phyloP scores from a whole-genome alignment of 2,888 invertebrate genomes.

The Catocala nupta region DNA sequence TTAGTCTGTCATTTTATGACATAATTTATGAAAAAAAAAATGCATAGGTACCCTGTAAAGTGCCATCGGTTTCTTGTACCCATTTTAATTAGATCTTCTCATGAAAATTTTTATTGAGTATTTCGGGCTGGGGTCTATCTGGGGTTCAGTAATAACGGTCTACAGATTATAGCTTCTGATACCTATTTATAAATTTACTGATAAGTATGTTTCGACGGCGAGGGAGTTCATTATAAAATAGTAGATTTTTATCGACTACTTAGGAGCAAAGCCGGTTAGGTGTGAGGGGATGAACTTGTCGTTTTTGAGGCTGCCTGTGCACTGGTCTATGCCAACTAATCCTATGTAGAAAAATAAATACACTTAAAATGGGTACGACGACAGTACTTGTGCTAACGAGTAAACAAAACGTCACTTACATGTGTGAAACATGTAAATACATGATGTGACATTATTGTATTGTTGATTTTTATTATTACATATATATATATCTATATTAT shows the following conservation, averaged over 20 bases:
- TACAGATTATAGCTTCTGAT: constrained; percentile 71
- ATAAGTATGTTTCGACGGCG: constrained; percentile 59
- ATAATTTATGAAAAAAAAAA: constrained; percentile 71
- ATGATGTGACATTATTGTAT: constrained; percentile 79
- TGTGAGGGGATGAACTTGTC: constrained; percentile 17
- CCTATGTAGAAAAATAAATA: constrained; percentile 61
- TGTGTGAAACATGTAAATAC: constrained; percentile 45
- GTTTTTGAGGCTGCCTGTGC: constrained; percentile 47
- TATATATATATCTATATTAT: constrained; percentile 58
- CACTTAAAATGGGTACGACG: constrained; percentile 77
- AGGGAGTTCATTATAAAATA: constrained; percentile 60
- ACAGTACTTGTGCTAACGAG: constrained; percentile 62
- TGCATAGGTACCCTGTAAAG: constrained; percentile 81
- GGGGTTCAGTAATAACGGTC: constrained; percentile 46
- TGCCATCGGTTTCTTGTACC: constrained; percentile 81
- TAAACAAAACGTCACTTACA: constrained; percentile 15
- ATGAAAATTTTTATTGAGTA: constrained; percentile 61
- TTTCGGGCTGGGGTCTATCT: constrained; percentile 33
- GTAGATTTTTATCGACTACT: constrained; percentile 67
- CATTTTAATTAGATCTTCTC: constrained; percentile 76
- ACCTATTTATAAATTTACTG: constrained; percentile 60
- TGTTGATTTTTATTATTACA: constrained; percentile 72
- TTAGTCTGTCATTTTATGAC: constrained; percentile 86
- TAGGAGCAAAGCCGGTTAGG: constrained; percentile 51
- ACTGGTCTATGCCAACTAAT: constrained; percentile 70